Evolutionary conservation across 2,888 invertebrate genomes (phyloP).

Genomic region (Athripsodes cinereus): DNA sequence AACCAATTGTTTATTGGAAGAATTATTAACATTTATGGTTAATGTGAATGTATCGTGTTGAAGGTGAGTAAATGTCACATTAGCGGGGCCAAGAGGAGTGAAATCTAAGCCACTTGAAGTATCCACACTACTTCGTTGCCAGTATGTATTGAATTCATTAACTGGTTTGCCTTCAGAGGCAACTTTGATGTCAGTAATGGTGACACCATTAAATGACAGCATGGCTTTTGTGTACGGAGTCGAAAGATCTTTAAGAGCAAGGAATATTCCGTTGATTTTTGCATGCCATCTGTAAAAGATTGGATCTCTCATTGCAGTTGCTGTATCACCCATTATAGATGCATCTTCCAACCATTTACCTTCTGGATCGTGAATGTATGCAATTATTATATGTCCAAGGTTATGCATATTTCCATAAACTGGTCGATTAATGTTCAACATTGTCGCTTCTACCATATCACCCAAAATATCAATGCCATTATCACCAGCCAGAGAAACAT

Average conservation of each 20-base stretch:
- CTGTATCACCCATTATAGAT: conserved; percentile 34
- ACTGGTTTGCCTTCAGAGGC: conserved; percentile 2
- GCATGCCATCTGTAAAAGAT: conserved; percentile 37
- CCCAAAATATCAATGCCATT: conserved; percentile 73
- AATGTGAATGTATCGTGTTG: conserved; percentile 32
- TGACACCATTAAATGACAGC: conserved; percentile 24
- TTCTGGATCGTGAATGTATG: conserved; percentile 75
- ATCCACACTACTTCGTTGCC: conserved; percentile 34
- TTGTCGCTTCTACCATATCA: conserved; percentile 70
- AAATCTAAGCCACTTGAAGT: conserved; percentile 36
- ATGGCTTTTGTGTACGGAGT: conserved; percentile 30
- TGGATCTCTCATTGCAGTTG: conserved; percentile 36
- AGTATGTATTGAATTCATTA: conserved; percentile 29
- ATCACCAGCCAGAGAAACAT: conserved; percentile 53
- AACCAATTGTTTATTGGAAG: conserved; percentile 2
- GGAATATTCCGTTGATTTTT: conserved; percentile 35
- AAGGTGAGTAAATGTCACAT: conserved; percentile 31
- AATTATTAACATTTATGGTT: conserved; percentile 15
- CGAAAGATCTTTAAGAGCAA: conserved; percentile 32
- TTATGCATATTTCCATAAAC: conserved; percentile 80
- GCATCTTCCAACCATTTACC: conserved; percentile 53
- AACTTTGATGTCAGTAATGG: conserved; percentile 12
- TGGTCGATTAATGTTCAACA: conserved; percentile 60
- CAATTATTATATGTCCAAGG: conserved; percentile 71
- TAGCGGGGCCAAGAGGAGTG: conserved; percentile 26